Evolutionary conservation across 2,888 invertebrate genomes (phyloP), one percentile per base, ranked within the genome.

Genomic region (Heliconius ethilla): DNA sequence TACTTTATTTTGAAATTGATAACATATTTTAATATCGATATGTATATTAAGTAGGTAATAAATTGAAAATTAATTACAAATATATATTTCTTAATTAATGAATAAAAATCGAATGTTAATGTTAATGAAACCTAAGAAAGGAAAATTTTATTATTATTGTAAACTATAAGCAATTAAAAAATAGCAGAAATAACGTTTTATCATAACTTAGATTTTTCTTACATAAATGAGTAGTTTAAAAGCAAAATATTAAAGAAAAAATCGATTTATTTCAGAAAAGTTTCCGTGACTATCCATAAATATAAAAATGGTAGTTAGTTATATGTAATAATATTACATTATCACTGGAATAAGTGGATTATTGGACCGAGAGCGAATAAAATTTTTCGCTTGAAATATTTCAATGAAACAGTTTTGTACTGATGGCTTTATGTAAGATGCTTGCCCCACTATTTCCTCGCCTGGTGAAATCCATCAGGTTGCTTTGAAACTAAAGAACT

Each of bases 381-480:
- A 89, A 89, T 87, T 88, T 90, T 91, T 90, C 89, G 88, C 80
- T 82, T 85, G 90, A 90, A 91, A 91, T 88, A 85, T 79, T 70
- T 78, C 79, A 79, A 76, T 78, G 69, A 70, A 76, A 74, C 66
- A 33, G 80, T 81, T 81, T 80, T 78, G 70, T 81, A 75, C 37
- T 45, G 29, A 74, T 63, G 45, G 70, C 55, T 70, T 72, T 73
- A 74, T 77, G 65, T 78, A 67, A 70, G 75, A 75, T 75, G 69
- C 66, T 69, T 65, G 63, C 74, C 79, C 65, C 72, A 55, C 69
- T 75, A 37, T 70, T 40, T 55, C 72, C 33, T 72, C 55, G 51
- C 45, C 18, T 40, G 70, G 75, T 80, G 76, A 78, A 76, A 78
- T 59, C 75, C 25, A 75, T 63, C 79, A 67, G 73, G 67, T 67